Conservation (phyloP, 2,113 vertebrate genomes). For the Brachionichthys hirsutus region DNA sequence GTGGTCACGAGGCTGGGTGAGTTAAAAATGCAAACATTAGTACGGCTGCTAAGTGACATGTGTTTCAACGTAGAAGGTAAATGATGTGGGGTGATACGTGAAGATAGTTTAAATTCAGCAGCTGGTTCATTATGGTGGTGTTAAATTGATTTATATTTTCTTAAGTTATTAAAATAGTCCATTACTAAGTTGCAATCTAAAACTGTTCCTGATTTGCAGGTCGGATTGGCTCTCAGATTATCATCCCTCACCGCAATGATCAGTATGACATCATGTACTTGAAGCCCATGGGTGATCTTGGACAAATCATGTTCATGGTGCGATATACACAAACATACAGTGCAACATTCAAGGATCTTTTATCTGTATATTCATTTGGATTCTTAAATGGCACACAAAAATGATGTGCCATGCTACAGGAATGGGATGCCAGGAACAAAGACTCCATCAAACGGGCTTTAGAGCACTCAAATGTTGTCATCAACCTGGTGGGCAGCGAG, state of each 20-base stretch:
- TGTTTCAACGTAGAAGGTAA: no score
- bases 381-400: not conserved
- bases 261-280: slow-evolving; percentile 90
- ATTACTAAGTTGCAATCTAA: no score
- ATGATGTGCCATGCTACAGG: slow-evolving; percentile 68
- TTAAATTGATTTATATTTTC: no score
- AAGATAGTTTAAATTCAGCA: no score
- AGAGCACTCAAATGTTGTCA: slow-evolving; percentile 89
- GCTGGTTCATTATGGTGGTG: no score
- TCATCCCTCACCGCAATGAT: slow-evolving; percentile 91
- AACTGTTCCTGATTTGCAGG: slow-evolving; percentile 70
- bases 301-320: slow-evolving; percentile 92
- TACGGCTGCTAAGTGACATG: not conserved
- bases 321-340: slow-evolving; percentile 5
- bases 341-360: not conserved
- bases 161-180: no score
- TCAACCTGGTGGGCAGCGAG: slow-evolving; percentile 92
- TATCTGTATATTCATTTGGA: not conserved
- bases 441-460: slow-evolving; percentile 86
- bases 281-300: slow-evolving; percentile 93
- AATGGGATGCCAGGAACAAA: slow-evolving; percentile 87
- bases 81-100: no score
- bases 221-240: slow-evolving; percentile 89
- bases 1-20: slow-evolving; percentile 91
- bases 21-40: slow-evolving; percentile 7